Base-by-base conservation (phyloP, 2,797 vertebrate species). In the Sebastiscus albofasciatus region DNA sequence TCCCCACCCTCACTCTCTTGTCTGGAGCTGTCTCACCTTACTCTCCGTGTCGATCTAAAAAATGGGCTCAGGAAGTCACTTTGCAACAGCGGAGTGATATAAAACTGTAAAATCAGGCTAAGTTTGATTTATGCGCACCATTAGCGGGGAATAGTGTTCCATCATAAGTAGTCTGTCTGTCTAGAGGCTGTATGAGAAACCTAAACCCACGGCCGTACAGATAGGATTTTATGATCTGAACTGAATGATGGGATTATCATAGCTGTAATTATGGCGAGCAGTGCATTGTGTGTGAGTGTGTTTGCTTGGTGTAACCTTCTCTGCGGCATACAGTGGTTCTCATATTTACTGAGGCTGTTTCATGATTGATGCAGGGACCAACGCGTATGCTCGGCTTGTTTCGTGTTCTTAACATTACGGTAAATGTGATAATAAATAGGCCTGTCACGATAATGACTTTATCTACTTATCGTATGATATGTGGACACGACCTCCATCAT, bases 141-240 rank as follows among this genome's bases (percentile, higher is more conserved):
- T 94, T 93, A 94, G 90, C 9, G 5, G 73, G 88, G 91, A 90
- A 92, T 92, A 90, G 84, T 90, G 90, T 93, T 93, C 91, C 93
- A 90, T 93, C 86, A 89, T 80, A 82, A 90, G 91, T 85, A 85
- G 87, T 82, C 87, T 87, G 91, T 83, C 87, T 90, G 92, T 93
- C 90, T 91, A 46, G 81, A 74, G 82, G 89, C 85, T 84, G 75
- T 42, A 78, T n/a, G 73, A 31, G 90, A 91, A 94, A 93, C 88
- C 87, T 69, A 86, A 93, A 85, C 86, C 87, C 84, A 64, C 36
- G 36, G 83, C 84, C 71, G 56, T 67, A 77, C 83, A 85, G 82
- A 89, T 81, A 77, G 84, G 72, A 77, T 90, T 94, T 91, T 89
- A 92, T 88, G 91, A 90, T 91, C 84, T 86, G 59, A 71, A 70